These are phyloP conservation scores for Calonectris borealis DNA, from an alignment of 2,113 vertebrate species.

Conservation along the genomic window DNA sequence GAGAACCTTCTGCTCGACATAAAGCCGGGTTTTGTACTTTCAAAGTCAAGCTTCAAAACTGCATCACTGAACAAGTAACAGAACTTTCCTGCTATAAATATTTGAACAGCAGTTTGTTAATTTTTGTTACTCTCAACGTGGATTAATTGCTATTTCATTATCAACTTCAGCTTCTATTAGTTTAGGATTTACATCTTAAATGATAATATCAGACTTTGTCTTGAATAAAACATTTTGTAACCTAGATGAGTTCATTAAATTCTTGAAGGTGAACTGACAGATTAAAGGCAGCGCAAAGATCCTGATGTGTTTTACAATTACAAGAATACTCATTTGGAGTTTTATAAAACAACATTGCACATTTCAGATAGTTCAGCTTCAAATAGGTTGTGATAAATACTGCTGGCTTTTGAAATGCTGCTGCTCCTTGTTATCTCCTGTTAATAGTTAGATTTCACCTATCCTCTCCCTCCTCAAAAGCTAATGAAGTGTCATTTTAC, in stretches of 20 bases:
- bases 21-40: neutral
- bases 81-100: slow-evolving; percentile 65
- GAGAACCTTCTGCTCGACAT: neutral
- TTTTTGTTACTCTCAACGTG: slow-evolving; percentile 65
- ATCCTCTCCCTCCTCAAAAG: neutral
- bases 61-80: neutral
- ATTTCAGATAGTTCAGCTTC: neutral
- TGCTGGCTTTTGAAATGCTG: neutral
- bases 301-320: neutral
- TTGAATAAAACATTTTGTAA: slow-evolving; percentile 76
- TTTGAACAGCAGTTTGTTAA: slow-evolving; percentile 69
- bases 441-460: neutral
- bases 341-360: neutral
- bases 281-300: slow-evolving; percentile 49
- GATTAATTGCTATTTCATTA: slow-evolving; percentile 73
- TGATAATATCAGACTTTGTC: slow-evolving; percentile 48
- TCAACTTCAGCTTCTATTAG: slow-evolving; percentile 68
- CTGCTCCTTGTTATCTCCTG: neutral
- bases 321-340: neutral
- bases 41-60: neutral
- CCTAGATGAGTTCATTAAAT: slow-evolving; percentile 60
- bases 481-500: neutral
- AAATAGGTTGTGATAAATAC: neutral
- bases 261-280: slow-evolving; percentile 64
- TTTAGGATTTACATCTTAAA: slow-evolving; percentile 73